Conservation (phyloP, 2,888 invertebrate species). For the Anthoptus insignis region DNA sequence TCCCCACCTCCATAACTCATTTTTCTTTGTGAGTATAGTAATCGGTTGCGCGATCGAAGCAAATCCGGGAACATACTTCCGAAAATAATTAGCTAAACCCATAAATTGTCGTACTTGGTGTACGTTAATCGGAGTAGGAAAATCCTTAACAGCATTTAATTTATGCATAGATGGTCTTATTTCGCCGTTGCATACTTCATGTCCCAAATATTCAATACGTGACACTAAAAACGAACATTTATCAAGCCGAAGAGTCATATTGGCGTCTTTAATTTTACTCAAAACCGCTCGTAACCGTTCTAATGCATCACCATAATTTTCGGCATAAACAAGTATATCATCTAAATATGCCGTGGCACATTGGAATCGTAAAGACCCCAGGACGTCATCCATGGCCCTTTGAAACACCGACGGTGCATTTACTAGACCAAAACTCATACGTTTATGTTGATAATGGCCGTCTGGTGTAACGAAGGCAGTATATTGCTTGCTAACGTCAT, state of each 20-base stretch:
- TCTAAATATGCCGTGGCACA: conserved; percentile 36
- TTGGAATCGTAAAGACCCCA: conserved; percentile 18
- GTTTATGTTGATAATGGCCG: conserved; percentile 33
- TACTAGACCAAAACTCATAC: conserved; percentile 39
- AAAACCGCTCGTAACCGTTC: conserved; percentile 15
- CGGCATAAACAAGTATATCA: conserved; percentile 35
- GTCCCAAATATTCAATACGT: conserved; percentile 39
- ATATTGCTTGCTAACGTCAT: conserved; percentile 12
- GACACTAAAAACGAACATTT: conserved; percentile 44
- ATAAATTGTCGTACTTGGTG: conserved; percentile 45
- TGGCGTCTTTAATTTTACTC: conserved; percentile 22
- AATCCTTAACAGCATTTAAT: conserved; percentile 40
- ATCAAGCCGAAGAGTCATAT: conserved; percentile 38
- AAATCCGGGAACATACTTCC: conserved; percentile 40
- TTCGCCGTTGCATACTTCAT: conserved; percentile 37
- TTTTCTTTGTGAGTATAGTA: conserved; percentile 35
- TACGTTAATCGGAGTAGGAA: conserved; percentile 34
- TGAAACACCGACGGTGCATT: conserved; percentile 40
- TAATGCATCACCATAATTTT: conserved; percentile 20
- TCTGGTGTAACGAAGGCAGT: conserved; percentile 40
- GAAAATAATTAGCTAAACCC: conserved; percentile 43
- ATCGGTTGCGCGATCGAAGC: conserved; percentile 38
- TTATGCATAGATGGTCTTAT: conserved; percentile 40
- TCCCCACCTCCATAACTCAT: no score
- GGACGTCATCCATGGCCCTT: conserved; percentile 36